These are phyloP conservation scores for Oscheius sp. DNA, from an alignment of 2,888 invertebrate species.

Conservation along the genomic window DNA sequence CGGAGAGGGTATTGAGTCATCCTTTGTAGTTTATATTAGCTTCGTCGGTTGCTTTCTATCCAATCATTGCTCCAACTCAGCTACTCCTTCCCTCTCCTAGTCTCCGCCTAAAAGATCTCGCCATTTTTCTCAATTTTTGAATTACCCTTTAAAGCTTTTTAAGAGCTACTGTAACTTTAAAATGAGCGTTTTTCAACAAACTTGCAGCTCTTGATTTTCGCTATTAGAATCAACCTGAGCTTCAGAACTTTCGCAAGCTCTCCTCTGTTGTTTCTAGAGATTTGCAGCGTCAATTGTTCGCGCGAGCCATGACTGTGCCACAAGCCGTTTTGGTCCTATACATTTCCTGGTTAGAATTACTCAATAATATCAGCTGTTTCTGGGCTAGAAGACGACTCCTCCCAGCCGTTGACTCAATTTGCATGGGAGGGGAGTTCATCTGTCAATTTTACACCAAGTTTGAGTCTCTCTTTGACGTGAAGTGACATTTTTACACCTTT, in stretches of 20 bases:
- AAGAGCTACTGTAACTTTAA: too few species aligned
- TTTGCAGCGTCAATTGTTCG: not conserved
- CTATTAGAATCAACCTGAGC: too few species aligned
- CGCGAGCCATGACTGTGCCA: too few species aligned
- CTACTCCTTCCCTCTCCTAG: too few species aligned
- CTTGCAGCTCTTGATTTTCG: too few species aligned
- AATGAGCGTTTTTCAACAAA: too few species aligned
- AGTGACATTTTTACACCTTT: not conserved
- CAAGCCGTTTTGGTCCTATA: not conserved
- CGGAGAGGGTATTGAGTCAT: conserved; percentile 7
- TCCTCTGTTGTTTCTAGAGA: conserved; percentile 18
- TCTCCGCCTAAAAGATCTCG: too few species aligned
- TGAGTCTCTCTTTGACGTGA: not conserved
- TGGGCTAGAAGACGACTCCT: too few species aligned
- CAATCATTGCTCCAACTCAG: not conserved
- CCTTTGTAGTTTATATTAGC: not conserved
- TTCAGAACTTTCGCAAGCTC: not conserved
- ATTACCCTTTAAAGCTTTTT: too few species aligned
- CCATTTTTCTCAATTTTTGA: too few species aligned
- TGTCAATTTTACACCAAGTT: not conserved
- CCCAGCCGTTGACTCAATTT: too few species aligned
- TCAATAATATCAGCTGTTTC: not conserved
- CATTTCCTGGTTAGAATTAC: not conserved
- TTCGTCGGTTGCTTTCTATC: not conserved
- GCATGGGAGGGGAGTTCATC: too few species aligned